Evolutionary conservation across 2,113 vertebrate species (phyloP).

Genomic region (Sturnus vulgaris): DNA sequence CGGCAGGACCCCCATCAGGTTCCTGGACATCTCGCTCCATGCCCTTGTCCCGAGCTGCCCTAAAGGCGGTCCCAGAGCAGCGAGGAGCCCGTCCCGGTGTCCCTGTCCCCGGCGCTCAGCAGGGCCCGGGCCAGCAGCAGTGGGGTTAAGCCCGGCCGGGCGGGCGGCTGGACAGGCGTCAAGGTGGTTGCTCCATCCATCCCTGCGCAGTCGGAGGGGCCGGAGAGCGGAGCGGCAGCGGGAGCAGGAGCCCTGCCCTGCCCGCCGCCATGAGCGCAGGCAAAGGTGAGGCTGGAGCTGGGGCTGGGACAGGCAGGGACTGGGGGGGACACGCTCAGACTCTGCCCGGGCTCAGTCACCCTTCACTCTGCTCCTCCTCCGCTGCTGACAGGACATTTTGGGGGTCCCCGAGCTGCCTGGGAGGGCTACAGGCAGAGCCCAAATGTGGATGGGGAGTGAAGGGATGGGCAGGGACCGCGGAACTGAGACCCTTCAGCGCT

Average conservation of each 20-base stretch:
- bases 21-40: rapidly evolving
- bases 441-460: rapidly evolving
- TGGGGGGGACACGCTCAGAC: not conserved
- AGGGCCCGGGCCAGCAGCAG: not conserved
- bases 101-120: rapidly evolving
- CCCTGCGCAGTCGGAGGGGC: slow-evolving; percentile 24
- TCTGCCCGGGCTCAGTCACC: not conserved
- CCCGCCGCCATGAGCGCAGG: slow-evolving; percentile 51
- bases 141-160: slow-evolving; percentile 46
- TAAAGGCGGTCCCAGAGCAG: not conserved
- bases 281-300: slow-evolving; percentile 62
- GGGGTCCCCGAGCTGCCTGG: rapidly evolving
- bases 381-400: rapidly evolving
- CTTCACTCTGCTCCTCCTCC: not conserved
- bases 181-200: slow-evolving; percentile 65
- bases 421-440: not conserved
- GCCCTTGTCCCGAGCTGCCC: not conserved
- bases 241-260: not conserved
- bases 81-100: rapidly evolving
- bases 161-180: slow-evolving; percentile 50
- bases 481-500: rapidly evolving
- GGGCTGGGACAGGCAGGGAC: not conserved
- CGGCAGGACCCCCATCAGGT: not conserved
- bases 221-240: slow-evolving; percentile 18
- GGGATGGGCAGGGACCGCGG: not conserved